phyloP scores from a whole-genome alignment of 2,888 invertebrate species.

The Rhyacophila evoluta region DNA sequence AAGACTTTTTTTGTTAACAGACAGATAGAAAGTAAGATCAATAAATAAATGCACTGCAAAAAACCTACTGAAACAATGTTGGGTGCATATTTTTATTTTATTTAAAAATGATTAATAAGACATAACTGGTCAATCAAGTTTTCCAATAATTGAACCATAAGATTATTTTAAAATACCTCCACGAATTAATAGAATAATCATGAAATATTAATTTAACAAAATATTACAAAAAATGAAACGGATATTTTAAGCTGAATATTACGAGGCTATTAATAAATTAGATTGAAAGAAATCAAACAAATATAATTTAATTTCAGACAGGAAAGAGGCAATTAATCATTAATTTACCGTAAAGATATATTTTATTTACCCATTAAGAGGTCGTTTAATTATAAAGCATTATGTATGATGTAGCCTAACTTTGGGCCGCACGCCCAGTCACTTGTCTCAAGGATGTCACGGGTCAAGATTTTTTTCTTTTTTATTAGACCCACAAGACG shows the following conservation, averaged over 20 bases:
- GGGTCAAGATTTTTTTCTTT: slow-evolving; percentile 26
- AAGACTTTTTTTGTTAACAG: too few species aligned
- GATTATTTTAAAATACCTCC: not conserved
- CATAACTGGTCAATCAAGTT: too few species aligned
- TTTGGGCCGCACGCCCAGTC: not conserved
- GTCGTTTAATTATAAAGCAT: slow-evolving; percentile 5
- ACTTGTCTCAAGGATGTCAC: slow-evolving; percentile 37
- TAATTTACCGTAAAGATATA: slow-evolving; percentile 9
- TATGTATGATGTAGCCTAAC: not conserved
- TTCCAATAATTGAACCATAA: not conserved
- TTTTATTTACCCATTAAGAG: slow-evolving; percentile 12
- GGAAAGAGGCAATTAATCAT: slow-evolving; percentile 14
- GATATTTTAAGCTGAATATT: not conserved
- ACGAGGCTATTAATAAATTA: not conserved
- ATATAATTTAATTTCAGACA: slow-evolving; percentile 1
- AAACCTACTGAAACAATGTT: too few species aligned
- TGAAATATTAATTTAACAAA: not conserved
- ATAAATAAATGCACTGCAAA: too few species aligned
- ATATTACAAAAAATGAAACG: slow-evolving; percentile 9
- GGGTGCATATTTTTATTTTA: too few species aligned
- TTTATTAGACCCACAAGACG: not conserved
- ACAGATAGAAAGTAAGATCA: too few species aligned
- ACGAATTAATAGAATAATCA: not conserved
- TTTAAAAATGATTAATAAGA: too few species aligned
- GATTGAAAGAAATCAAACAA: slow-evolving; percentile 1